These are phyloP conservation scores for Puntigrus tetrazona DNA, from an alignment of 2,113 vertebrate species.

Conservation along the genomic window DNA sequence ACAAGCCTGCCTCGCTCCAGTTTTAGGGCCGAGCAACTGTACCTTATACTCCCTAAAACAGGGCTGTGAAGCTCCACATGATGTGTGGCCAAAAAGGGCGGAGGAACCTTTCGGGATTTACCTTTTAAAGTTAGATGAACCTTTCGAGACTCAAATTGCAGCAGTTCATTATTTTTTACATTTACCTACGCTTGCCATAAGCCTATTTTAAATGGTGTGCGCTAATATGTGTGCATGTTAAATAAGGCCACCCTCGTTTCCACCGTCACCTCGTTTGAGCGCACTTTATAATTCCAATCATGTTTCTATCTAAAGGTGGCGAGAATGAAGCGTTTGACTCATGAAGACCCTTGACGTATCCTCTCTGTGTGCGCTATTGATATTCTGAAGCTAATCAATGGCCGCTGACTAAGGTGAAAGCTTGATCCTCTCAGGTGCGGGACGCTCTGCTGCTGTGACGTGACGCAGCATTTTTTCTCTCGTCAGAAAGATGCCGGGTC, in stretches of 20 bases:
- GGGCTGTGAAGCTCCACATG: neutral
- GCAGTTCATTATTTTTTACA: no score
- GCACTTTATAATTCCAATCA: neutral
- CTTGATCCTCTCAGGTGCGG: constrained; percentile 29
- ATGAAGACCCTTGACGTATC: neutral
- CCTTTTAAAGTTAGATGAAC: no score
- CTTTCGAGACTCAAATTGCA: no score
- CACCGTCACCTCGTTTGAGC: neutral
- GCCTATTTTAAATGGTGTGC: neutral
- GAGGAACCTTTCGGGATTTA: neutral
- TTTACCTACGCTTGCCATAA: neutral
- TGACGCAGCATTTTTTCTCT: constrained; percentile 31
- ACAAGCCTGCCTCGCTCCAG: neutral
- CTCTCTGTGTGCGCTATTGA: constrained; percentile 3
- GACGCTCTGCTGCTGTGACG: constrained; percentile 4
- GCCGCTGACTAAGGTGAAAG: constrained; percentile 14
- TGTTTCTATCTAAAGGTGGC: neutral
- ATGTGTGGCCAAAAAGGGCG: neutral
- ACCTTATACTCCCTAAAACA: neutral
- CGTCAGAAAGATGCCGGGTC: neutral
- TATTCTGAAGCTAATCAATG: constrained; percentile 36
- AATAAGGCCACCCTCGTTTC: neutral
- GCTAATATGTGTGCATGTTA: neutral
- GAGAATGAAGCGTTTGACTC: neutral
- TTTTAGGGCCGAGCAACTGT: neutral